Base-by-base conservation (phyloP, 2,797 vertebrate species). In the Clarias platycephalus region DNA sequence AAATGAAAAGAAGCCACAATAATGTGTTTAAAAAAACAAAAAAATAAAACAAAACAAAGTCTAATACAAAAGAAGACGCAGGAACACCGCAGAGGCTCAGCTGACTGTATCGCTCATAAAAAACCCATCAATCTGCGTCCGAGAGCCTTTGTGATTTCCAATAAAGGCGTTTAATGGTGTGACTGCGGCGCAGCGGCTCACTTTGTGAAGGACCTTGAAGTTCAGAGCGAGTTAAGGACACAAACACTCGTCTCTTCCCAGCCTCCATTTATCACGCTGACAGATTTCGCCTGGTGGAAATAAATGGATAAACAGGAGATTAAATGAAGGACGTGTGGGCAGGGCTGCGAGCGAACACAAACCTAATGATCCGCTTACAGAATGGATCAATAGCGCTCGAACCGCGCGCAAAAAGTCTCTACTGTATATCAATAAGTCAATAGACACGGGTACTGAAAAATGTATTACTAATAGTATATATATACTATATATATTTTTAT, bases 231-330 rank as follows among this genome's bases (percentile, higher is more conserved):
- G 90, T 90, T 87, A 90, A 90, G 82, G 91, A 91, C 92, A 91
- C 93, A 93, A 93, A 92, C 92, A 93, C 93, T 92, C 90, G 93
- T 90, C 91, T 88, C 70, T 86, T 83, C 90, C 90, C 90, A 92
- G 91, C 90, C 90, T 91, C 88, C 90, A 93, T 94, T 94, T 90
- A 92, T 95, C 94, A 95, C 88, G 89, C 89, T 94, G 94, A 93
- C 94, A 94, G 92, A 88, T 82, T 90, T 91, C 89, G 91, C 90
- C 90, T 90, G 89, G 70, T 92, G 92, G 92, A 94, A 92, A 93
- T 91, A 88, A 93, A 93, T 90, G 91, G 93, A 93, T 93, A 93
- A 93, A 94, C 93, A 86, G 83, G 88, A 91, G 92, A 94, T 94
- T 91, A 93, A 79, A 84, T 37, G 66, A 79, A 84, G 76, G 76